phyloP scores from a whole-genome alignment of 2,113 vertebrate genomes.

The Sorex fumeus region DNA sequence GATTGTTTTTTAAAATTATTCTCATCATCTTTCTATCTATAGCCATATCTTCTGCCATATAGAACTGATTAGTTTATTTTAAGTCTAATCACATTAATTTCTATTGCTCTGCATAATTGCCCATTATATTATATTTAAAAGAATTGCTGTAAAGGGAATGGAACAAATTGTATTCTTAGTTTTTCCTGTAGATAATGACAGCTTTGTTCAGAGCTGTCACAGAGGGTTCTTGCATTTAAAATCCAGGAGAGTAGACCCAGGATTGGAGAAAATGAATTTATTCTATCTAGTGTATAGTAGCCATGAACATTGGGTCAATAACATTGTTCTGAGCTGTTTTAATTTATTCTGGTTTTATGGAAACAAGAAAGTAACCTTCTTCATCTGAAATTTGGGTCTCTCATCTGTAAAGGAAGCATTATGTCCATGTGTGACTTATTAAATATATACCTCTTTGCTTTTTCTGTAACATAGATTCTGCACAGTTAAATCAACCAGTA shows the following conservation, averaged over 20 bases:
- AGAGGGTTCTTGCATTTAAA: background rate
- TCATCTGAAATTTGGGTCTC: background rate
- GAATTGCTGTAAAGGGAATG: background rate
- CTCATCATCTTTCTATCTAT: background rate
- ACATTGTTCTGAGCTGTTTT: background rate
- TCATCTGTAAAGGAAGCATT: background rate
- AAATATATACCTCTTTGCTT: too few species aligned
- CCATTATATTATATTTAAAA: background rate
- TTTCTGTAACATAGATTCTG: background rate
- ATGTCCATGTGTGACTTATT: too few species aligned
- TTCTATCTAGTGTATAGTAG: background rate
- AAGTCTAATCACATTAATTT: conserved; percentile 21
- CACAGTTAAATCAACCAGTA: background rate
- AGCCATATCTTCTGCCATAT: background rate
- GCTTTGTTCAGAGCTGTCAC: background rate
- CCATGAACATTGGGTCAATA: background rate
- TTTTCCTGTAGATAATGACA: background rate
- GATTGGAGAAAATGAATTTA: background rate
- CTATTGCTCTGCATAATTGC: background rate
- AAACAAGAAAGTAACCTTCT: background rate
- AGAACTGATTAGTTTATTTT: background rate
- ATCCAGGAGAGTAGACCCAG: rapidly evolving
- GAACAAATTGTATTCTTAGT: background rate
- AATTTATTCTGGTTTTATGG: background rate
- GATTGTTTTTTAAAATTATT: background rate